Evolutionary conservation across 2,113 vertebrate species (phyloP), one percentile per base, ranked within the genome.

Genomic region (Smithornis capensis): DNA sequence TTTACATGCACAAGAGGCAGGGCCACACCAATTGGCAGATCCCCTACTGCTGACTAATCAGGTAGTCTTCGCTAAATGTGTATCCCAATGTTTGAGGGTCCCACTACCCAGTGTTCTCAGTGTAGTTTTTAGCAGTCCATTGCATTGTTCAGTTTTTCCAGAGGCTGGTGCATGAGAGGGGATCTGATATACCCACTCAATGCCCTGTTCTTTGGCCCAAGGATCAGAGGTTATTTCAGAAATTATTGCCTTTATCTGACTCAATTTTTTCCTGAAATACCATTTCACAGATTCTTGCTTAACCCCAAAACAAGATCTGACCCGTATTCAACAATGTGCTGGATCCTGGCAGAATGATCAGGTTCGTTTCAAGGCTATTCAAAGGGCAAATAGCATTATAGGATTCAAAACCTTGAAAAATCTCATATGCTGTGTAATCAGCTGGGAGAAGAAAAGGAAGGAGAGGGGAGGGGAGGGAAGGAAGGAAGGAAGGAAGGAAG

Each of bases 381-480:
- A 29, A 56, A 79, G 35, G 21, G 35, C 42, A 3, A 60, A 60
- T 37, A 60, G 57, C 23, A 60, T 37, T 37, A 60, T 22, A 60
- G n/a, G 35, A 38, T 62, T 62, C 35, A 62, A 21, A 29, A 56
- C 25, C 24, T 71, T 56, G 56, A 71, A 31, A 79, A 63, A 35
- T 40, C 21, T n/a, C 22, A 29, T 9, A 44, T 0, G 3, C 4
- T n/a, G 28, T 12, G 15, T 38, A 78, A 62, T 45, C 22, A 55
- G 11, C 8, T 4, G 4, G 47, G 9, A 19, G 5, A 4, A 21
- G n/a, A n/a, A n/a, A 4, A 2, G 33, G 23, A 7, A 9, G 19
- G 67, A 6, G 29, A 5, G 29, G 7, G 22, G 57, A 16, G 4
- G 9, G n/a, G 12, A 12, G 18, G 37, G 17, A 38, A 42, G 28